phyloP scores from a whole-genome alignment of 2,113 vertebrate species.

The Axis porcinus region DNA sequence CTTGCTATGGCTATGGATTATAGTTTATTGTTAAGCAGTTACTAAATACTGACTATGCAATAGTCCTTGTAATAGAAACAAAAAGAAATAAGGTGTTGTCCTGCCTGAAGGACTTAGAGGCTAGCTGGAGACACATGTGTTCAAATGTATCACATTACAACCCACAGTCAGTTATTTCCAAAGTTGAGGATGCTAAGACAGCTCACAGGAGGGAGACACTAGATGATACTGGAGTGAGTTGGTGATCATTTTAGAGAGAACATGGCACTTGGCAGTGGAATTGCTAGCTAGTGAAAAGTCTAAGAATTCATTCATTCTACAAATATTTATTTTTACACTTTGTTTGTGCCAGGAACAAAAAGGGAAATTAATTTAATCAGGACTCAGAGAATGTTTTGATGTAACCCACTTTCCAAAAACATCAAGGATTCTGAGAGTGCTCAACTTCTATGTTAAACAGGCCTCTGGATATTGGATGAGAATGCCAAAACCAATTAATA shows the following conservation, averaged over 20 bases:
- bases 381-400: neutral
- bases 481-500: slow-evolving; percentile 18
- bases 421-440: neutral
- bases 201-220: neutral
- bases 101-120: neutral
- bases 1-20: neutral
- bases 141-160: neutral
- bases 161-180: neutral
- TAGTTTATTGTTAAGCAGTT: neutral
- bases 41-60: neutral
- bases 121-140: neutral
- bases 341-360: slow-evolving; percentile 1
- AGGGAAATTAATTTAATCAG: slow-evolving; percentile 33
- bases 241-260: neutral
- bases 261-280: neutral
- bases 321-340: slow-evolving; percentile 45
- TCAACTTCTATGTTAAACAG: neutral
- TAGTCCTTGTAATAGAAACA: neutral
- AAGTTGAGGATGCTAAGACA: neutral
- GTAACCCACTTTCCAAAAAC: slow-evolving; percentile 19
- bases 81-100: neutral
- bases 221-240: neutral
- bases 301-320: neutral
- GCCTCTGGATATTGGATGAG: neutral
- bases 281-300: neutral